These are phyloP conservation scores for Drosophila ananassae DNA, from an alignment of 1,140 invertebrate species.

Conservation along the genomic window DNA sequence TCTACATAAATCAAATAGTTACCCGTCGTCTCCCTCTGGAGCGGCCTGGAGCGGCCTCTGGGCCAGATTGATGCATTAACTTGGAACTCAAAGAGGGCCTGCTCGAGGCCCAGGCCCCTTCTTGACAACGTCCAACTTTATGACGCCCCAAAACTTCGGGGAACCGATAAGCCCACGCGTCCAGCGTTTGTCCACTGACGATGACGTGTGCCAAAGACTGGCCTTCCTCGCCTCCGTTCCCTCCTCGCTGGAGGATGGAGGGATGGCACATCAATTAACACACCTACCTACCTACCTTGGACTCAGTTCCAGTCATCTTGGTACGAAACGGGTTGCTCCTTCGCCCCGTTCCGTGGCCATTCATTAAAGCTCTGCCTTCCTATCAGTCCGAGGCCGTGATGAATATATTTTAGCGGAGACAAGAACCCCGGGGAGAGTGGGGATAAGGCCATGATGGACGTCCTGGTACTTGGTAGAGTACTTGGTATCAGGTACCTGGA, in stretches of 20 bases:
- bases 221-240: not conserved
- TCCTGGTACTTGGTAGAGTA: not conserved
- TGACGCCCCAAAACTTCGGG: conserved; percentile 63
- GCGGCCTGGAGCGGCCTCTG: not conserved
- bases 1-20: conserved; percentile 76
- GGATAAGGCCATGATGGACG: not conserved
- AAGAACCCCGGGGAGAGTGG: conserved; percentile 47
- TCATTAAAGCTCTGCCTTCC: conserved; percentile 68
- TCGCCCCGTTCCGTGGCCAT: conserved; percentile 40
- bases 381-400: conserved; percentile 64
- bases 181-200: conserved; percentile 21
- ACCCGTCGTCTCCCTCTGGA: conserved; percentile 4
- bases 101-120: conserved; percentile 6
- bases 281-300: conserved; percentile 72
- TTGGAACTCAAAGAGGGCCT: conserved; percentile 22
- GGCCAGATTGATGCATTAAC: conserved; percentile 53
- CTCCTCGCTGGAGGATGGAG: conserved; percentile 19
- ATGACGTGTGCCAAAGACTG: conserved; percentile 54
- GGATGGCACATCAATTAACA: conserved; percentile 81
- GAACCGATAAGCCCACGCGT: conserved; percentile 76
- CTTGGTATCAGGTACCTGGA: too few relatives aligned
- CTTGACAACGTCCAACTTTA: conserved; percentile 73
- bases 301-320: conserved; percentile 24
- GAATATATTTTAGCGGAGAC: conserved; percentile 77
- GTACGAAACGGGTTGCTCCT: conserved; percentile 23